These are phyloP conservation scores for Hydraecia micacea DNA, from an alignment of 2,888 invertebrate species.

Conservation along the genomic window DNA sequence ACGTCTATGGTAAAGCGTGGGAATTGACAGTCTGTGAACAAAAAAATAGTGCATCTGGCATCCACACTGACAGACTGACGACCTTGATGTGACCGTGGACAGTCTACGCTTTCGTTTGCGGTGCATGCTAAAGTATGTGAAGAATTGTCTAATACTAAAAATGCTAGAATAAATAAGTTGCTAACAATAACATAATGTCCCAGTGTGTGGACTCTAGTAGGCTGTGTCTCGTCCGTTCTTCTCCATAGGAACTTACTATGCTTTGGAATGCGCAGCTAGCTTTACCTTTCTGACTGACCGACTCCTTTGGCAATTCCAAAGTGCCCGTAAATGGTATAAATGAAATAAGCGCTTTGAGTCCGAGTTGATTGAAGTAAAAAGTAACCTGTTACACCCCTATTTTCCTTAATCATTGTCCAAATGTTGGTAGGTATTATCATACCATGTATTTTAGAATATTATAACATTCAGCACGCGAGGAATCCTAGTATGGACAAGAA, in stretches of 20 bases:
- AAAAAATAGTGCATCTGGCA: too few relatives aligned
- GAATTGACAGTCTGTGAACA: too few relatives aligned
- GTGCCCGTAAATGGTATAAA: not conserved
- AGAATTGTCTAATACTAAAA: too few relatives aligned
- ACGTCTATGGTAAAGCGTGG: too few relatives aligned
- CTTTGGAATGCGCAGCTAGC: not conserved
- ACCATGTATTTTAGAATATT: conserved; percentile 7
- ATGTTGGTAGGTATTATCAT: not conserved
- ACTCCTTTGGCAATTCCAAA: not conserved
- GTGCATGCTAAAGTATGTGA: too few relatives aligned
- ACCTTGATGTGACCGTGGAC: too few relatives aligned
- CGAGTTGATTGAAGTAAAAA: not conserved
- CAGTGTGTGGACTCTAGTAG: not conserved
- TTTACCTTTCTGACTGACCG: not conserved
- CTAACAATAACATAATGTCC: too few relatives aligned
- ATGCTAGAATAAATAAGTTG: too few relatives aligned
- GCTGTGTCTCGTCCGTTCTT: not conserved
- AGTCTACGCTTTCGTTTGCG: too few relatives aligned
- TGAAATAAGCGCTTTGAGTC: not conserved
- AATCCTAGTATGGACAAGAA: not conserved
- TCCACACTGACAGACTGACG: too few relatives aligned
- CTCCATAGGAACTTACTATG: not conserved
- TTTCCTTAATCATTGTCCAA: not conserved
- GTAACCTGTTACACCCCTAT: not conserved
- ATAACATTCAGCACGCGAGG: not conserved